phyloP scores from a whole-genome alignment of 2,888 invertebrate species.

The Hemicrepidius hirtus region DNA sequence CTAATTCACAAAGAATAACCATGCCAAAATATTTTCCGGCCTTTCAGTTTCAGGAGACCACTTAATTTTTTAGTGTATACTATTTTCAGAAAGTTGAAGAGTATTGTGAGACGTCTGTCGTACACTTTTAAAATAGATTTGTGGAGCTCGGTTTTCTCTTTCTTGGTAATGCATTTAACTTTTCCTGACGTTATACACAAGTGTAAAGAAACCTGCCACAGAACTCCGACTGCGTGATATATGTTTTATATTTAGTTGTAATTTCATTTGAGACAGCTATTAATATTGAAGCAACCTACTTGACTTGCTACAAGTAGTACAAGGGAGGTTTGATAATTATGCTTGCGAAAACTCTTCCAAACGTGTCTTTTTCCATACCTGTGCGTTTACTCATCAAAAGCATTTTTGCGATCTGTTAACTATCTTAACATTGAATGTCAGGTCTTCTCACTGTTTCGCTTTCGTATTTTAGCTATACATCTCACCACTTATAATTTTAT shows the following conservation, averaged over 20 bases:
- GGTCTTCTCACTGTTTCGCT: not conserved
- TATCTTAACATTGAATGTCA: not conserved
- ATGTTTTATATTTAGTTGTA: slow-evolving; percentile 41
- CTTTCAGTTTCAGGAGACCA: not conserved
- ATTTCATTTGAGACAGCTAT: slow-evolving; percentile 33
- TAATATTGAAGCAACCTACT: slow-evolving; percentile 42
- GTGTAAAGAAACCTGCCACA: slow-evolving; percentile 34
- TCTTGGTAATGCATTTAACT: slow-evolving; percentile 28
- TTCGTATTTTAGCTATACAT: slow-evolving; percentile 34
- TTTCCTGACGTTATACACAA: slow-evolving; percentile 29
- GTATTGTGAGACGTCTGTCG: slow-evolving; percentile 10
- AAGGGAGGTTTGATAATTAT: no score
- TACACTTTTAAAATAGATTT: slow-evolving; percentile 23
- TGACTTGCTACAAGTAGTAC: not conserved
- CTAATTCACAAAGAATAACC: no score
- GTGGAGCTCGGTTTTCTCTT: slow-evolving; percentile 25
- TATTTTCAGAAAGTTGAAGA: not conserved
- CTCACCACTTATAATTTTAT: slow-evolving; percentile 47
- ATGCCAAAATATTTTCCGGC: no score
- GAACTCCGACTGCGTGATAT: slow-evolving; percentile 40
- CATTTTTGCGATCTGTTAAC: no score
- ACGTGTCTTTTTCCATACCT: not conserved
- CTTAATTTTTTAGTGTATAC: not conserved
- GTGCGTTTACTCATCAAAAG: not conserved
- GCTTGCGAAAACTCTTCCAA: no score